Base-by-base conservation (phyloP, 2,113 vertebrate species). In the Corapipo altera region DNA sequence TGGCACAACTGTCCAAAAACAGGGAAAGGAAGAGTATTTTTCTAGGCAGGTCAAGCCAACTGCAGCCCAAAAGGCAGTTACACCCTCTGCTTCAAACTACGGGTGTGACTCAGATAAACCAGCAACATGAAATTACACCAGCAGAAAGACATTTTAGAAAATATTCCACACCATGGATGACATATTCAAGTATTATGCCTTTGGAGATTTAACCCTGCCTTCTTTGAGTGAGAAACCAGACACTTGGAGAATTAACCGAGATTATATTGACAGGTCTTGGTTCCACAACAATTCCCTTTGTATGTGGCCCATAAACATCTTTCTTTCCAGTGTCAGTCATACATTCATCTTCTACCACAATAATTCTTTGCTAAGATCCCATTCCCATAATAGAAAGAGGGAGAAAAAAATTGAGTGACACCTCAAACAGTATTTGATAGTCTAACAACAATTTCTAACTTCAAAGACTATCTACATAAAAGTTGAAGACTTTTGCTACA, bases 401-500 rank as follows among this genome's bases (percentile, higher is more conserved):
- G 41, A 84, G 65, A 70, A 89, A 92, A 98, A 97, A 97, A 91
- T 97, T 98, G 98, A 98, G 95, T 98, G 98, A 98, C 98, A 98
- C 97, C 98, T 98, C 98, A 98, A 98, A 98, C 98, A 98, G 98
- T 97, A 96, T 98, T 97, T 98, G 96, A 98, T 97, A 98, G 96
- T 97, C 98, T 97, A 98, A 98, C 98, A 98, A 98, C 98, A 98
- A 98, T 98, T 98, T 98, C 95, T 97, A 97, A 97, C 98, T 98
- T 98, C 98, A 98, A 98, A 98, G 97, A 96, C 96, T 96, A 97
- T 97, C 97, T 97, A 98, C 98, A 98, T 98, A 98, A 98, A 98
- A 98, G 98, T 98, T 98, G 98, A 98, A 98, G 98, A 98, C 97
- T 98, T 98, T 98, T 98, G 97, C 98, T 98, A 98, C 97, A 98